phyloP scores from a whole-genome alignment of 2,888 invertebrate species.

The Neocrepidodera transversa region DNA sequence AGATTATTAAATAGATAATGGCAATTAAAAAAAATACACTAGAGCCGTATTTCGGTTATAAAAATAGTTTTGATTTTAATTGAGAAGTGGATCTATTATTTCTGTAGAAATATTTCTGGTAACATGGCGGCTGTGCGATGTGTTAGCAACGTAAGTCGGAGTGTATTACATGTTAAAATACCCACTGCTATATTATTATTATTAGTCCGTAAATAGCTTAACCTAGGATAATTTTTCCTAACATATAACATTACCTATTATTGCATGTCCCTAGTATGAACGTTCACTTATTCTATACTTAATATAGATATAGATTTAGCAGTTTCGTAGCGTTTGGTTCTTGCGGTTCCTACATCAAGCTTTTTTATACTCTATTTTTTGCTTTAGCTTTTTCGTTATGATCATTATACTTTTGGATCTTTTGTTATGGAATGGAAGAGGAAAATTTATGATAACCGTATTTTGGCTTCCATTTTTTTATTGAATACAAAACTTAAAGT shows the following conservation, averaged over 20 bases:
- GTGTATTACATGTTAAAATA: slow-evolving; percentile 47
- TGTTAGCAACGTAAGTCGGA: slow-evolving; percentile 28
- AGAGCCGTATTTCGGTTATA: no score
- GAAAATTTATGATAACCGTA: slow-evolving; percentile 48
- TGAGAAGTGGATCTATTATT: slow-evolving; percentile 15
- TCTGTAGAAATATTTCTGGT: slow-evolving; percentile 28
- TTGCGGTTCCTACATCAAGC: slow-evolving; percentile 35
- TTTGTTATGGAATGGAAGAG: slow-evolving; percentile 39
- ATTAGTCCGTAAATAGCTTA: slow-evolving; percentile 59
- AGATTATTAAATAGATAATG: no score
- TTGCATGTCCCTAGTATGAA: slow-evolving; percentile 59
- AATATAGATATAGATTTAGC: slow-evolving; percentile 58
- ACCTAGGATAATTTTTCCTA: slow-evolving; percentile 60
- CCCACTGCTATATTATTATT: slow-evolving; percentile 58
- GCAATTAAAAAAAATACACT: no score
- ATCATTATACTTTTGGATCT: slow-evolving; percentile 45
- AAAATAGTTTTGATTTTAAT: no score
- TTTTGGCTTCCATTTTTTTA: slow-evolving; percentile 56
- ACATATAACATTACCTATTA: slow-evolving; percentile 55
- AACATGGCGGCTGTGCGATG: slow-evolving; percentile 35
- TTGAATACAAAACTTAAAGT: slow-evolving; percentile 39
- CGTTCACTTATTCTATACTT: slow-evolving; percentile 56
- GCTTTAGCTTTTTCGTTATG: slow-evolving; percentile 46
- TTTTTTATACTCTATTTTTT: slow-evolving; percentile 35
- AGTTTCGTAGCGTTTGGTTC: slow-evolving; percentile 50